These are phyloP conservation scores for Tetropium fuscum DNA, from an alignment of 2,888 invertebrate genomes.

Conservation along the genomic window DNA sequence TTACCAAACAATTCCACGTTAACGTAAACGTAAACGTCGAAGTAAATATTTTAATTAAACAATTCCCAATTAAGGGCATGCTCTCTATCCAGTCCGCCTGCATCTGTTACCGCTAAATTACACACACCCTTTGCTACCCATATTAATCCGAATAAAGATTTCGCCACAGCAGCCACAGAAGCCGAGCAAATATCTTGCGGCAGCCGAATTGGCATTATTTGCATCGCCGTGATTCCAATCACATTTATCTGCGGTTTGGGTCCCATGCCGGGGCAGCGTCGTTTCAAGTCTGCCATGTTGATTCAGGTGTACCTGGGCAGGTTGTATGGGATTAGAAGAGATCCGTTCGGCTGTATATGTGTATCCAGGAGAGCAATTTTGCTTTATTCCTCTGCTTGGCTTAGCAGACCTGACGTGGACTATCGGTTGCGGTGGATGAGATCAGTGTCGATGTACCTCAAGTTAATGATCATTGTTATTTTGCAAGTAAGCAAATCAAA, in stretches of 20 bases:
- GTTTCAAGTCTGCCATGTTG: neutral
- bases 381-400: too few relatives aligned
- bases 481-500: too few relatives aligned
- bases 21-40: too few relatives aligned
- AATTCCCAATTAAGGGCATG: too few relatives aligned
- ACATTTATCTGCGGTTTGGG: slow-evolving; percentile 56
- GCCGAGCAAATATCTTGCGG: slow-evolving; percentile 14
- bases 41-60: too few relatives aligned
- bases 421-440: too few relatives aligned
- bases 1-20: too few relatives aligned
- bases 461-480: too few relatives aligned
- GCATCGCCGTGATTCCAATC: slow-evolving; percentile 51
- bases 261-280: slow-evolving; percentile 42
- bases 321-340: neutral
- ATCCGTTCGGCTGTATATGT: slow-evolving; percentile 7
- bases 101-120: neutral
- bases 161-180: slow-evolving; percentile 4
- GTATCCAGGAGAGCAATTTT: too few relatives aligned
- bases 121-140: neutral
- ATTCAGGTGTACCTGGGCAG: slow-evolving; percentile 6
- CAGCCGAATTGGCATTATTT: slow-evolving; percentile 12
- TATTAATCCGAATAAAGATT: neutral
- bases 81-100: too few relatives aligned
- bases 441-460: too few relatives aligned
- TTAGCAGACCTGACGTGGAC: too few relatives aligned